These are phyloP conservation scores for Trogon surrucura DNA, from an alignment of 2,113 vertebrate genomes.

Conservation along the genomic window DNA sequence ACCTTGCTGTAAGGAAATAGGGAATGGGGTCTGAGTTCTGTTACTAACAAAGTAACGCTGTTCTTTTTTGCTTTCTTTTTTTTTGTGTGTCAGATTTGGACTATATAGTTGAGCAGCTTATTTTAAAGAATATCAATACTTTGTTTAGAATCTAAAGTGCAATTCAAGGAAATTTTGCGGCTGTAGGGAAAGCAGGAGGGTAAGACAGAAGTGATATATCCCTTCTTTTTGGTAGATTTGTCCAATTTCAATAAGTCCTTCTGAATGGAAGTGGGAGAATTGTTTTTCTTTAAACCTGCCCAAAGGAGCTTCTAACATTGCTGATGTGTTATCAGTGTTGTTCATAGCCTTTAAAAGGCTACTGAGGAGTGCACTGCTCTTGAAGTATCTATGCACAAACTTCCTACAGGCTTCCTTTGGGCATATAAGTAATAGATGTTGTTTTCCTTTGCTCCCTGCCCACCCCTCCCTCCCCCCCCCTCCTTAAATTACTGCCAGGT, in stretches of 20 bases:
- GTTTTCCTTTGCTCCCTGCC: not conserved
- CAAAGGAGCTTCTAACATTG: not conserved
- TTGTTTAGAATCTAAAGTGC: not conserved
- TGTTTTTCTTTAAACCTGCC: not conserved
- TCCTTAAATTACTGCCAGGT: not conserved
- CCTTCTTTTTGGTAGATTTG: not conserved
- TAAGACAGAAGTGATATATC: not conserved
- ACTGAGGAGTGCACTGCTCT: not conserved
- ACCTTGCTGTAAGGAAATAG: not conserved
- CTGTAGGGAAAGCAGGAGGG: not conserved
- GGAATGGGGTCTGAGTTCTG: not conserved
- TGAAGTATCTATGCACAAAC: not conserved
- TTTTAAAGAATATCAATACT: not conserved
- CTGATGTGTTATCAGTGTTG: rapidly evolving
- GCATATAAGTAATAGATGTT: not conserved
- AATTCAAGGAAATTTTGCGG: not conserved
- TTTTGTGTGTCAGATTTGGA: not conserved
- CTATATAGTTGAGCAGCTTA: not conserved
- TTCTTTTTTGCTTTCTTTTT: not conserved
- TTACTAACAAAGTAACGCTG: not conserved
- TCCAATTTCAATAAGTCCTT: not conserved
- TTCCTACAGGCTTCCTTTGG: not conserved
- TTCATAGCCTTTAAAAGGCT: not conserved
- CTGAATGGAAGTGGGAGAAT: not conserved
- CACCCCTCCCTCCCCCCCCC: not conserved